Evolutionary conservation across 2,888 invertebrate species (phyloP), one percentile per base, ranked within the genome.

Genomic region (Meiosimyza decipiens): DNA sequence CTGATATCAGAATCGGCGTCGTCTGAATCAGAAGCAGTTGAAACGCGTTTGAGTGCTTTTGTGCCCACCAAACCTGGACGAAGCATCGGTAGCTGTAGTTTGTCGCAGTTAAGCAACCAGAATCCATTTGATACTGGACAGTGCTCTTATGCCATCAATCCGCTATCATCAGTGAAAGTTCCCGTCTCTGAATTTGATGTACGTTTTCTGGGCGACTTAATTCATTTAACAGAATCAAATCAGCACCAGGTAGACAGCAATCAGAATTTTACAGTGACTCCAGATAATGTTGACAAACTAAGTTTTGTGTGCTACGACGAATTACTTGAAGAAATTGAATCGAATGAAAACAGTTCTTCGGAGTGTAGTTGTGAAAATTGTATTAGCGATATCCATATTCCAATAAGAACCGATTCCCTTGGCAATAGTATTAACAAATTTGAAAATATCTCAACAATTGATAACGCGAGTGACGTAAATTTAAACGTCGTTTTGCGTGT

Each of bases 271-370:
- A 52, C 60, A 50, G 62, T 70, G 72, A 71, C 73, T 77, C 63
- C 65, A 75, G 60, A 65, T 71, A 64, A 5, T 2, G 22, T 52
- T 40, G 40, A 49, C 50, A 28, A 57, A 15, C 18, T n/a, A 62
- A 75, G 64, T 77, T 81, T 78, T 79, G 76, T 82, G 79, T 84
- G 84, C 64, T 84, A 84, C 85, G 84, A 84, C 84, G 84, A 84
- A 74, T 57, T 84, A 57, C 79, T 84, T 15, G 84, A 74, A 47
- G 74, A 74, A 49, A 12, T 28, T 18, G 28, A 15, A 5, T 33
- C 62, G 15, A 7, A 33, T 15, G 15, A 22, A 2, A 64, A 77
- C 40, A 70, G 15, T 49, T 62, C 65, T n/a, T 67, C 67, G 49
- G 73, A 59, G 64, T 78, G 78, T 72, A 63, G 78, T 67, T 79